phyloP scores from a whole-genome alignment of 2,888 invertebrate genomes.

The Teleiodes luculella region DNA sequence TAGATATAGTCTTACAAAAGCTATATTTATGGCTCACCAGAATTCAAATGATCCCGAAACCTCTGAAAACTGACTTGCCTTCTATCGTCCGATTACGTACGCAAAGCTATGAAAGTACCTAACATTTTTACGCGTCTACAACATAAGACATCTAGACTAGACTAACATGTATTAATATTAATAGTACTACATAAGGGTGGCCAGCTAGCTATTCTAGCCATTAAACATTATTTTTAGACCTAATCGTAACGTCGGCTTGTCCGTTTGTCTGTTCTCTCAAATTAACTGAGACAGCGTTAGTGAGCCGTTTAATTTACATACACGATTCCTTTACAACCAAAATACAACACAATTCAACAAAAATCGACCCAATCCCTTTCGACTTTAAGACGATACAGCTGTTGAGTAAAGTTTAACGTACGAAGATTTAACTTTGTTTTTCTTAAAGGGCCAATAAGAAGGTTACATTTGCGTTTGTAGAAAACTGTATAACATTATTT shows the following conservation, averaged over 20 bases:
- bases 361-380: slow-evolving; percentile 27
- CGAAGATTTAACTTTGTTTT: neutral
- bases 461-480: neutral
- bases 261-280: slow-evolving; percentile 54
- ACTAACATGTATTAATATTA: no score
- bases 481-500: neutral
- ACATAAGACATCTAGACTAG: no score
- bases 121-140: no score
- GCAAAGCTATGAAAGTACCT: no score
- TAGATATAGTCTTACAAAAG: no score
- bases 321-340: slow-evolving; percentile 20
- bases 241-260: slow-evolving; percentile 37
- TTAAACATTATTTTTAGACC: slow-evolving; percentile 58
- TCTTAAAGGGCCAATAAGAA: slow-evolving; percentile 1
- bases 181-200: no score
- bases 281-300: slow-evolving; percentile 56
- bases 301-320: slow-evolving; percentile 38
- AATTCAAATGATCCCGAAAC: no score
- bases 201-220: slow-evolving; percentile 40
- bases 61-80: no score
- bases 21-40: no score
- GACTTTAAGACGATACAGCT: neutral
- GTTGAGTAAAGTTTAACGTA: neutral
- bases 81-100: no score
- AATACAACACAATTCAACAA: neutral